phyloP scores from a whole-genome alignment of 2,113 vertebrate genomes.

The Rattus norvegicus region GRCr8 NC_086037.1:13210501-13211000 shows the following conservation, averaged over 20 bases:
- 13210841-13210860: not conserved
- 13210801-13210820: not conserved
- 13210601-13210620: not conserved
- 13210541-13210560: no score
- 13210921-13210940: not conserved
- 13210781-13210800: not conserved
- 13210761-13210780: accelerated
- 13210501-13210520: not conserved
- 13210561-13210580: accelerated
- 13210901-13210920: not conserved
- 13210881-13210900: not conserved
- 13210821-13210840: accelerated
- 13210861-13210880: not conserved
- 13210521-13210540: not conserved
- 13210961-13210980: not conserved
- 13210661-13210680: not conserved
- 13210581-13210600: no score
- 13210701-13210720: not conserved
- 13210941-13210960: not conserved
- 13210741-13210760: not conserved
- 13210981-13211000: no score
- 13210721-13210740: not conserved
- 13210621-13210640: accelerated
- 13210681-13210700: no score
- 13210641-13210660: accelerated